Conservation (phyloP, 1,140 invertebrate genomes). For the Drosophila tristis region DNA sequence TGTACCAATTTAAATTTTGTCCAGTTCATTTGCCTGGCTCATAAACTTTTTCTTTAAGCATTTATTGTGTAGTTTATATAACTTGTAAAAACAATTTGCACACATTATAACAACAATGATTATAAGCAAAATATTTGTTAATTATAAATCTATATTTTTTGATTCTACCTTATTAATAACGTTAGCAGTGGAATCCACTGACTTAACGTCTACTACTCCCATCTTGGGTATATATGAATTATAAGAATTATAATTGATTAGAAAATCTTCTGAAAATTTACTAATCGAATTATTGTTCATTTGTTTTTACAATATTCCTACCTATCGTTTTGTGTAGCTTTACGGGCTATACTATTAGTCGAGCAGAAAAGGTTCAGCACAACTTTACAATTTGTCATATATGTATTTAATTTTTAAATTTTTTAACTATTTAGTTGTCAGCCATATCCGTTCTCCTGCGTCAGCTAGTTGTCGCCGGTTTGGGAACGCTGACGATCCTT, state of each 20-base stretch:
- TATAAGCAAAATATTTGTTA: constrained; percentile 1
- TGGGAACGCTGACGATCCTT: constrained; percentile 4
- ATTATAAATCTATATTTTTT: neutral
- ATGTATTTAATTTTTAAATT: neutral
- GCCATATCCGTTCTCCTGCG: neutral
- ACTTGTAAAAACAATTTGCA: constrained; percentile 8
- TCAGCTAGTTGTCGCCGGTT: constrained; percentile 24
- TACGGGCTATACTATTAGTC: constrained; percentile 6
- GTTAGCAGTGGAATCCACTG: neutral
- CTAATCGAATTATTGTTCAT: no score
- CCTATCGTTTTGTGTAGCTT: constrained; percentile 9
- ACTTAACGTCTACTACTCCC: no score
- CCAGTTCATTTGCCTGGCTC: no score
- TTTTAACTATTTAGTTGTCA: neutral
- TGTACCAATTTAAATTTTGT: no score
- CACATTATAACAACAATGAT: constrained; percentile 20
- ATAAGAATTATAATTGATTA: no score
- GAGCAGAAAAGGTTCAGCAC: neutral
- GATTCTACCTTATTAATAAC: no score
- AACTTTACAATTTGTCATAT: no score
- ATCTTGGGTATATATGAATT: no score
- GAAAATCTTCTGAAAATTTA: no score
- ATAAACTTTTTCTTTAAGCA: neutral
- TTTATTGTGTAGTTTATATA: constrained; percentile 17
- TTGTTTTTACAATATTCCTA: neutral